Conservation (phyloP, 2,888 invertebrate species). For the Thecophora atra region DNA sequence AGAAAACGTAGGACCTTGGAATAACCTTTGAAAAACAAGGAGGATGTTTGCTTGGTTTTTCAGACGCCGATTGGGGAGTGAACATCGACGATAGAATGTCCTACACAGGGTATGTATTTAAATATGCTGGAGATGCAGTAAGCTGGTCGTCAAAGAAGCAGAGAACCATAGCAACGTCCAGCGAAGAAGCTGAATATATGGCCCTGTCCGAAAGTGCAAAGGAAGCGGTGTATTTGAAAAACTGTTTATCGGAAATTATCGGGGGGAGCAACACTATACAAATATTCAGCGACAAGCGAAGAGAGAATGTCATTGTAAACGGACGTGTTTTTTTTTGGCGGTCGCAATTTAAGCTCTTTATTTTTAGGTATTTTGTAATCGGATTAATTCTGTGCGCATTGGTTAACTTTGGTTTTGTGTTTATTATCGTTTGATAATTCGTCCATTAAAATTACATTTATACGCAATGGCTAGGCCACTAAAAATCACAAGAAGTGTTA, state of each 20-base stretch:
- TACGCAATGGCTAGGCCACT: no score
- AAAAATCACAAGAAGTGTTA: no score
- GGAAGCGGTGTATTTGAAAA: conserved; percentile 35
- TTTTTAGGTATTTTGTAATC: no score
- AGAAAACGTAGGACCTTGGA: conserved; percentile 34
- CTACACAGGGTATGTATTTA: conserved; percentile 39
- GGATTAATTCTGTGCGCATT: no score
- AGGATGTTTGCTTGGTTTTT: conserved; percentile 31
- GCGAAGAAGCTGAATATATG: conserved; percentile 42
- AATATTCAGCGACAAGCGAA: conserved; percentile 15
- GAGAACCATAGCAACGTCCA: conserved; percentile 37
- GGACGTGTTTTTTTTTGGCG: no score
- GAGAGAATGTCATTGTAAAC: no score
- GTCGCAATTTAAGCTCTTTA: no score
- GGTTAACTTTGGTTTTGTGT: no score
- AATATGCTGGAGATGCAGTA: conserved; percentile 34
- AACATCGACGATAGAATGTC: conserved; percentile 39
- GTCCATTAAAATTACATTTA: no score
- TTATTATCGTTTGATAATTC: no score
- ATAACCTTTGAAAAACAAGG: conserved; percentile 34
- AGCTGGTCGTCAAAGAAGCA: conserved; percentile 43
- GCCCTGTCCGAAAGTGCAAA: conserved; percentile 19
- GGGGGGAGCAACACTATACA: background rate
- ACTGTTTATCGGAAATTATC: conserved; percentile 27
- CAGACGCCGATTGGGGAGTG: conserved; percentile 42